phyloP scores from a whole-genome alignment of 2,113 vertebrate species.

The Colinus virginianus region DNA sequence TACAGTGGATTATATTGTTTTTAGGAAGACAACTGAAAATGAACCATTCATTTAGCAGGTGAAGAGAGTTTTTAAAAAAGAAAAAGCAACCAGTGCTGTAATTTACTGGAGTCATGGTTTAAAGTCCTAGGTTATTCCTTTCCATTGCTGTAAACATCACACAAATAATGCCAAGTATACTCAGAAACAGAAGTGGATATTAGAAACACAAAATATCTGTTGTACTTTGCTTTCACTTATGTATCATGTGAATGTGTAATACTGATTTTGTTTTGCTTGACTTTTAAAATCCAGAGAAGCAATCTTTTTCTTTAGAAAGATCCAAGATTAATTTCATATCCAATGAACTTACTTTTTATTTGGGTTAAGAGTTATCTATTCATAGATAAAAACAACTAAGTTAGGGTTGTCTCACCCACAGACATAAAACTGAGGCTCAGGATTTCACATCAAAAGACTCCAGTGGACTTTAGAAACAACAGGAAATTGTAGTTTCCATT shows the following conservation, averaged over 20 bases:
- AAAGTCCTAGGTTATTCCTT: neutral
- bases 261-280: neutral
- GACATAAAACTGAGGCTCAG: neutral
- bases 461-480: neutral
- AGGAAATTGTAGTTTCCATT: neutral
- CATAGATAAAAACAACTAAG: neutral
- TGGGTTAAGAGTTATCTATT: neutral
- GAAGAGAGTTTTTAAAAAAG: neutral
- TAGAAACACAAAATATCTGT: neutral
- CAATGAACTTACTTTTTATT: neutral
- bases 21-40: neutral
- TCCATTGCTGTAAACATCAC: neutral
- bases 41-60: neutral
- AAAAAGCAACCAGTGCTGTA: neutral
- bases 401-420: neutral
- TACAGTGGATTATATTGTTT: neutral
- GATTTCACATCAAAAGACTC: neutral
- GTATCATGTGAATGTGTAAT: neutral
- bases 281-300: neutral
- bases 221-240: neutral
- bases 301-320: neutral
- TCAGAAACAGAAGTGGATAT: neutral
- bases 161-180: neutral
- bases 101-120: neutral
- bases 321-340: neutral